These are phyloP conservation scores for Myiothlypis chrysogaster DNA, from an alignment of 2,797 vertebrate species.

Conservation along the genomic window DNA sequence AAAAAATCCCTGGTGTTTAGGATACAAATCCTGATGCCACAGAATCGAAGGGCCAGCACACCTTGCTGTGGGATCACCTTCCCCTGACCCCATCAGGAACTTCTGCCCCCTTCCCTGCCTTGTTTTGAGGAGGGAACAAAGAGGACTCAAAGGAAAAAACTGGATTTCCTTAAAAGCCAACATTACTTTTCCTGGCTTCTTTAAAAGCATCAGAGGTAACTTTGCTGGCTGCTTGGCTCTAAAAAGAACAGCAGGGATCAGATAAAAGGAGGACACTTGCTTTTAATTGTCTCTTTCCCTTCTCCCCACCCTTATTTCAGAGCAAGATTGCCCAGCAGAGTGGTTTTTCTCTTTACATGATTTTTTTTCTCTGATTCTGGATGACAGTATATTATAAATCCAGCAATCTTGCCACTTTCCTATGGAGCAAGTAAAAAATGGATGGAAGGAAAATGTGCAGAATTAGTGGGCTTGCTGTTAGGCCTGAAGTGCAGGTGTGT, in stretches of 20 bases:
- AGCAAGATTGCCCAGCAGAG: background rate
- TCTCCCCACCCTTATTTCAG: background rate
- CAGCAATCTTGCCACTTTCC: background rate
- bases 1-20: background rate
- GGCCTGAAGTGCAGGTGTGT: background rate
- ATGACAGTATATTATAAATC: background rate
- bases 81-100: background rate
- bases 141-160: background rate
- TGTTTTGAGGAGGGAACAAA: background rate
- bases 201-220: background rate
- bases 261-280: slow-evolving; percentile 8
- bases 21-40: background rate
- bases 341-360: background rate
- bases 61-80: background rate
- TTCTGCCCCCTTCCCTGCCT: background rate
- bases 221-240: background rate
- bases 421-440: background rate
- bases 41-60: background rate
- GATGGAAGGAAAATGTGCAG: background rate
- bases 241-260: slow-evolving; percentile 29
- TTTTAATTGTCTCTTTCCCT: slow-evolving; percentile 11
- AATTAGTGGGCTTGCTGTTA: background rate
- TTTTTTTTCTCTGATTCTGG: background rate
- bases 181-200: background rate
- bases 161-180: background rate